Percentiles rank a stretch among this genome's conserved stretches.
Evolutionary conservation across 2,888 invertebrate genomes (phyloP).

Genomic region (Lasioglossum pauxillum): DNA sequence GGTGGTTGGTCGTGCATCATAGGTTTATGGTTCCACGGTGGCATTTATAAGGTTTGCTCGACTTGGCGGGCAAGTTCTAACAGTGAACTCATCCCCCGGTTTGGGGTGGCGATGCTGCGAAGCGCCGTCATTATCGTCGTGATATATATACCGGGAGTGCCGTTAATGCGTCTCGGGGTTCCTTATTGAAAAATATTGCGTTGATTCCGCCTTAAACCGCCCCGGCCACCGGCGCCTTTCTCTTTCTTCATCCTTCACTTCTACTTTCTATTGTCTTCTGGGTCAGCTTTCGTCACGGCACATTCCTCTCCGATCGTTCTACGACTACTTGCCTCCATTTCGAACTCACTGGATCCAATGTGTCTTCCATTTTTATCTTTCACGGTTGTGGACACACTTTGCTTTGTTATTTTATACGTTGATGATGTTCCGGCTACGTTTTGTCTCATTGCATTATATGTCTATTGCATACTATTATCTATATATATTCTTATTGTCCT

Average conservation of each 20-base stretch:
- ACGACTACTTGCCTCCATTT: neutral
- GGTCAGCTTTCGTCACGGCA: slow-evolving; percentile 46
- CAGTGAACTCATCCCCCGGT: slow-evolving; percentile 54
- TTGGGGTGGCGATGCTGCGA: slow-evolving; percentile 62
- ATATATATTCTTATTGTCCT: too few species aligned
- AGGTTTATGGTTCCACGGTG: slow-evolving; percentile 77
- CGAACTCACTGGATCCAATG: neutral
- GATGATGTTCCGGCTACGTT: neutral
- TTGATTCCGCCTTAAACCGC: slow-evolving; percentile 63
- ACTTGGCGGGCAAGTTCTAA: slow-evolving; percentile 71
- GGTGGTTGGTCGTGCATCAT: slow-evolving; percentile 74
- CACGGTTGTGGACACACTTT: neutral
- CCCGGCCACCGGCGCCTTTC: slow-evolving; percentile 9
- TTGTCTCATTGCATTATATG: too few species aligned
- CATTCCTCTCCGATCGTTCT: slow-evolving; percentile 15
- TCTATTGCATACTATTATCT: too few species aligned
- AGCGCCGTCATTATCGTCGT: slow-evolving; percentile 77
- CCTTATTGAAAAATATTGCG: slow-evolving; percentile 78
- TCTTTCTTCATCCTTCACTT: slow-evolving; percentile 7
- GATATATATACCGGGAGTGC: slow-evolving; percentile 77
- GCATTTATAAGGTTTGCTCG: slow-evolving; percentile 79
- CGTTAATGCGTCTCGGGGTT: slow-evolving; percentile 76
- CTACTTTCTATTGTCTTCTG: slow-evolving; percentile 36
- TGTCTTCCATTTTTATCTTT: neutral
- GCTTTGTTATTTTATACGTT: neutral